These are phyloP conservation scores for Peromyscus nudipes DNA, from an alignment of 2,797 vertebrate genomes.

Conservation along the genomic window DNA sequence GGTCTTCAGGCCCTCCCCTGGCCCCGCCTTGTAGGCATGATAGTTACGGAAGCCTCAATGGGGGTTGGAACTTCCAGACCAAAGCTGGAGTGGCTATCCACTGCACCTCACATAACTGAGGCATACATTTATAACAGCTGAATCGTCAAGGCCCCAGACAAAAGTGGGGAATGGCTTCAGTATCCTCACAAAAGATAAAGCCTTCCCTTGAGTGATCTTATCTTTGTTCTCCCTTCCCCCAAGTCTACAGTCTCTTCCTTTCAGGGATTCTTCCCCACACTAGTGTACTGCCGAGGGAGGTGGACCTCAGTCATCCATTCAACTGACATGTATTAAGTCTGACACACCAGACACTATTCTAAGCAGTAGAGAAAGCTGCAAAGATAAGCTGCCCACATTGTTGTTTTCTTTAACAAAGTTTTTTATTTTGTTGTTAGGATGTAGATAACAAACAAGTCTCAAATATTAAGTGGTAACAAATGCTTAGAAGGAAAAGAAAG, in stretches of 20 bases:
- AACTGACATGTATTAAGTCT: neutral
- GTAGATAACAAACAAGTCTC: neutral
- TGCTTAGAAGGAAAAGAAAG: conserved; percentile 39
- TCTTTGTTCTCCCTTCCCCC: neutral
- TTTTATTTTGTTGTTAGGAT: conserved; percentile 46
- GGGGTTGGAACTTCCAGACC: no score
- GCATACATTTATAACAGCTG: neutral
- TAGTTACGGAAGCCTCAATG: no score
- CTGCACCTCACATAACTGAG: neutral
- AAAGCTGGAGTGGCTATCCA: no score
- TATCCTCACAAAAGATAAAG: neutral
- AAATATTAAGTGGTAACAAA: conserved; percentile 10
- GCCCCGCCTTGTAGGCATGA: no score
- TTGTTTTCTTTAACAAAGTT: conserved; percentile 10
- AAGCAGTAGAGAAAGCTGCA: neutral
- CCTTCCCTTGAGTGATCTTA: neutral
- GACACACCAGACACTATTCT: neutral
- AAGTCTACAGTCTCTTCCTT: neutral
- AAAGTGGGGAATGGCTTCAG: neutral
- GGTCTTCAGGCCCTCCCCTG: no score
- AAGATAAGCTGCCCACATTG: neutral
- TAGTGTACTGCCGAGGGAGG: neutral
- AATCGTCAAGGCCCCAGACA: neutral
- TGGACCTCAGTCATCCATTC: neutral
- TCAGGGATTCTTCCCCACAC: neutral